A percentile compares a stretch with the other conserved stretches of the same genome.
Evolutionary conservation across 1,140 invertebrate genomes (phyloP).

Genomic region (Drosophila paulistorum): DNA sequence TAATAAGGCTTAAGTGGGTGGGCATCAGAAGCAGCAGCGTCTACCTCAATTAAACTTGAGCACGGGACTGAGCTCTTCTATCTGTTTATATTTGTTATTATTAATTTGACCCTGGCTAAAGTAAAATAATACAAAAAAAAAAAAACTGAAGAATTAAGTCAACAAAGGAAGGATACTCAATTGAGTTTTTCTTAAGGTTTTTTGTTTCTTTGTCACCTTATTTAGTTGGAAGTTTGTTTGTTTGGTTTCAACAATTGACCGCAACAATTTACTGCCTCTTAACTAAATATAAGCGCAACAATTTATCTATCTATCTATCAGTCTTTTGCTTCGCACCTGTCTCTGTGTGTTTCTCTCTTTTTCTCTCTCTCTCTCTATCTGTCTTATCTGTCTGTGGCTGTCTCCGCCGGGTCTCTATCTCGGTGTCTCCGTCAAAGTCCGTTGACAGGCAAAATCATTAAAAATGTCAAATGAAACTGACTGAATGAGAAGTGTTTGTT

Average conservation of each 20-base stretch:
- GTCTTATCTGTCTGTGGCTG: conserved; percentile 60
- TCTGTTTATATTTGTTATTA: conserved; percentile 12
- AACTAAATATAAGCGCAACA: conserved; percentile 21
- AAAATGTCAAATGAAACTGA: conserved; percentile 70
- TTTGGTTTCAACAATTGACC: conserved; percentile 35
- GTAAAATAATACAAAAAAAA: not conserved
- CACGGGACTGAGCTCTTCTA: not conserved
- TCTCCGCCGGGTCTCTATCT: conserved; percentile 30
- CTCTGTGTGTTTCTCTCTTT: conserved; percentile 9
- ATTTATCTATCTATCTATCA: conserved; percentile 63
- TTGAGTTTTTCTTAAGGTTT: not conserved
- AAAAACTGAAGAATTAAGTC: not conserved
- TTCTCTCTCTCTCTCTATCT: conserved; percentile 22
- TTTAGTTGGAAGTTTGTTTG: not conserved
- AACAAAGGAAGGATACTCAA: not conserved
- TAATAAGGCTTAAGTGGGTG: conserved; percentile 39
- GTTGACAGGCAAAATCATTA: conserved; percentile 76
- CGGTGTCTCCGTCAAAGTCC: conserved; percentile 6
- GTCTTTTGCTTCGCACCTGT: conserved; percentile 39
- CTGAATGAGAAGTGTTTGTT: conserved; percentile 48
- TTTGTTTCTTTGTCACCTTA: not conserved
- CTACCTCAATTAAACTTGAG: conserved; percentile 10
- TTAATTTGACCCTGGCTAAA: conserved; percentile 4
- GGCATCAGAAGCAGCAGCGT: conserved; percentile 2
- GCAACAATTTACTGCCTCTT: conserved; percentile 24